A percentile compares a stretch with the other conserved stretches of the same genome.
Evolutionary conservation across 2,113 vertebrate genomes (phyloP).

Genomic region (Galbula dea): DNA sequence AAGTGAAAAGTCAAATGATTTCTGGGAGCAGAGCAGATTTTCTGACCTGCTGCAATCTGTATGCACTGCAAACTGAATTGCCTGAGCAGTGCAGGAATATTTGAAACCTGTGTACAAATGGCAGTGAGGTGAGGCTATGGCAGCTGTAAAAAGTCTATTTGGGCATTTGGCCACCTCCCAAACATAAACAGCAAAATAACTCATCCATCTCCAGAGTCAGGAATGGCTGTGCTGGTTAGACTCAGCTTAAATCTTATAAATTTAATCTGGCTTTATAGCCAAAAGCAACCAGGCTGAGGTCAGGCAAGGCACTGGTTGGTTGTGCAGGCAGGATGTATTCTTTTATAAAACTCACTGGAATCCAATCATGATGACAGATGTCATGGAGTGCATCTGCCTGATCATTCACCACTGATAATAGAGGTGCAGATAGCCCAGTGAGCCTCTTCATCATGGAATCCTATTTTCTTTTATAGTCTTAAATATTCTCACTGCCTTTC

Average conservation of each 20-base stretch:
- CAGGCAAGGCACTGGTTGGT: neutral
- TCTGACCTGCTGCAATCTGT: neutral
- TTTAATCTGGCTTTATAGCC: neutral
- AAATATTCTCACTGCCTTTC: neutral
- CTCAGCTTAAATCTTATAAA: neutral
- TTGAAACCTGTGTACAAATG: neutral
- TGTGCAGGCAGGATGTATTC: neutral
- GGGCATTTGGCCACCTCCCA: neutral
- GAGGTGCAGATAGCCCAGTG: neutral
- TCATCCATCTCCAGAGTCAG: neutral
- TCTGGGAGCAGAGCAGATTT: neutral
- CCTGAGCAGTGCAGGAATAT: neutral
- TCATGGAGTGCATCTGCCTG: neutral
- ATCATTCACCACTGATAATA: neutral
- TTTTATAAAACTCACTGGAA: neutral
- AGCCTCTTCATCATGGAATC: neutral
- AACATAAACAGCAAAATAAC: neutral
- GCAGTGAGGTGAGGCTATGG: neutral
- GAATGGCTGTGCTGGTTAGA: neutral
- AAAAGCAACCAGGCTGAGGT: neutral
- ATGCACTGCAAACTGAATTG: neutral
- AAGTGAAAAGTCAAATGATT: neutral
- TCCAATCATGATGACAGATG: neutral
- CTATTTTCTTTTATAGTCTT: conserved; percentile 30
- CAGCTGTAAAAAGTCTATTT: neutral